Evolutionary conservation across 2,888 invertebrate species (phyloP).

Genomic region (Coleophora flavipennella): DNA sequence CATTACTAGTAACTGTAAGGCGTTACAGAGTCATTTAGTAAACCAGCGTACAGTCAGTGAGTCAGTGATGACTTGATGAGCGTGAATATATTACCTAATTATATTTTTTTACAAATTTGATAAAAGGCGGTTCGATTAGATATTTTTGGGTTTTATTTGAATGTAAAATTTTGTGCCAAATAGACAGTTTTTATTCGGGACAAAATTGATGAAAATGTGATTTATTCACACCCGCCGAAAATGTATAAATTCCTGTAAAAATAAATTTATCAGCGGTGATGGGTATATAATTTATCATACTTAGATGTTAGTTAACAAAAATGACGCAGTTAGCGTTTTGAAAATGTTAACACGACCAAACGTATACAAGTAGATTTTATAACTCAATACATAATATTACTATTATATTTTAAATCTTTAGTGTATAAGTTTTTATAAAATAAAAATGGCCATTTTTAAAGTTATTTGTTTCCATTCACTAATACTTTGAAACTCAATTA

Average conservation of each 20-base stretch:
- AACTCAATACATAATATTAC: conserved; percentile 28
- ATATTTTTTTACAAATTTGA: conserved; percentile 7
- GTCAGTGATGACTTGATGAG: too few relatives aligned
- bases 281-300: conserved; percentile 21
- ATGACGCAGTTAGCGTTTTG: conserved; percentile 54
- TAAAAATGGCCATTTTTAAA: conserved; percentile 45
- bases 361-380: conserved; percentile 54
- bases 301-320: too few relatives aligned
- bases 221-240: conserved; percentile 45
- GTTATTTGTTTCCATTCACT: conserved; percentile 7
- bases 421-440: conserved; percentile 2
- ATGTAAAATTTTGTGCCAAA: conserved; percentile 64
- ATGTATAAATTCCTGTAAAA: conserved; percentile 31
- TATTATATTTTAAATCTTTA: conserved; percentile 13
- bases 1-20: conserved; percentile 6
- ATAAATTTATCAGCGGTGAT: conserved; percentile 43
- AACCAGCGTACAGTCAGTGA: too few relatives aligned
- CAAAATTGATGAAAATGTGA: conserved; percentile 51
- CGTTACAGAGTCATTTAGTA: too few relatives aligned
- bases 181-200: conserved; percentile 65
- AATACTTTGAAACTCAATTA: too few relatives aligned
- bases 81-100: too few relatives aligned
- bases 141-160: conserved; percentile 14
- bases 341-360: conserved; percentile 50
- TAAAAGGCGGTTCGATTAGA: conserved; percentile 18